phyloP scores from a whole-genome alignment of 2,797 vertebrate species.

The Gallinago nigripennis region DNA sequence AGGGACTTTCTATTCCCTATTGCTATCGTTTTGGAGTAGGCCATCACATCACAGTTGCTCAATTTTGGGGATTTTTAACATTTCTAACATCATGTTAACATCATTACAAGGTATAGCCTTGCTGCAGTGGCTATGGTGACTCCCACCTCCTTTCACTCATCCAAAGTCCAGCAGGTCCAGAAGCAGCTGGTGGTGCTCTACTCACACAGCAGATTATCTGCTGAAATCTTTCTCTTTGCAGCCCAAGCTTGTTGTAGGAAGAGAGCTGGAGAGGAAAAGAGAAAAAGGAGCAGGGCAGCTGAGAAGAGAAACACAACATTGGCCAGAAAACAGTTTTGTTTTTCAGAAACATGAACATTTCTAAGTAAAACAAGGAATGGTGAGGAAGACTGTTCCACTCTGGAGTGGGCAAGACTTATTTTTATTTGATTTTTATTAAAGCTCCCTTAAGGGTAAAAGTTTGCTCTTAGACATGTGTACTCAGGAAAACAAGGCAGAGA shows the following conservation, averaged over 20 bases:
- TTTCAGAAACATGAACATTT: background rate
- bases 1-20: background rate
- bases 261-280: background rate
- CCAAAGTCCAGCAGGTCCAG: background rate
- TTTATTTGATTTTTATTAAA: background rate
- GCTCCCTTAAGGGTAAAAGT: background rate
- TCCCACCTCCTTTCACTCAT: background rate
- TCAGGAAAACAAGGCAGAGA: background rate
- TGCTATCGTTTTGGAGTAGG: background rate
- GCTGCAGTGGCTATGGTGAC: background rate
- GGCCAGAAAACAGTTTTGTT: fast-evolving
- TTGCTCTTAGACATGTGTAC: background rate
- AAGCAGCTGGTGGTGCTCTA: background rate
- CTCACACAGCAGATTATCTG: background rate
- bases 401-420: background rate
- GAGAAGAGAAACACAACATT: background rate
- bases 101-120: background rate
- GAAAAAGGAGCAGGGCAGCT: background rate
- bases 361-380: background rate
- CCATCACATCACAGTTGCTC: background rate
- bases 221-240: background rate
- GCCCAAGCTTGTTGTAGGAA: background rate
- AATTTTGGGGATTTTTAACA: background rate
- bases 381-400: background rate
- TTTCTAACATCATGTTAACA: background rate